These are phyloP conservation scores for Synanthedon myopaeformis DNA, from an alignment of 2,888 invertebrate genomes.

Conservation along the genomic window DNA sequence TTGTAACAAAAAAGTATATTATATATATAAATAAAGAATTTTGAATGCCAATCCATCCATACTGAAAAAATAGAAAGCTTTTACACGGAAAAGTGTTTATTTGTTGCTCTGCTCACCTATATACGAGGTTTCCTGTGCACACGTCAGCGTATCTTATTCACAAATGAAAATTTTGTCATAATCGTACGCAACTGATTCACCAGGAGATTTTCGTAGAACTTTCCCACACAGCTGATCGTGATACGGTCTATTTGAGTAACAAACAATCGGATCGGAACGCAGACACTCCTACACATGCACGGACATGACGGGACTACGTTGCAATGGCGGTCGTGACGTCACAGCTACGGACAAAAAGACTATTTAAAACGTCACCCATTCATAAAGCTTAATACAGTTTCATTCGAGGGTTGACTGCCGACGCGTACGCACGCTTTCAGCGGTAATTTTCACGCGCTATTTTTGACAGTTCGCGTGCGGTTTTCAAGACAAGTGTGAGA, in stretches of 20 bases:
- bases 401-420: conserved; percentile 40
- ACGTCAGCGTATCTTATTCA: background rate
- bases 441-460: conserved; percentile 29
- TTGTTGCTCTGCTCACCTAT: no score
- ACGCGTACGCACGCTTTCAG: conserved; percentile 45
- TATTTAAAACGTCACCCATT: conserved; percentile 66
- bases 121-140: no score
- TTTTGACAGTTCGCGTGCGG: conserved; percentile 16
- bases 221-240: conserved; percentile 25
- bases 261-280: conserved; percentile 36
- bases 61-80: no score
- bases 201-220: conserved; percentile 15
- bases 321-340: conserved; percentile 25
- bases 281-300: conserved; percentile 28
- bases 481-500: conserved; percentile 32
- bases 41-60: no score
- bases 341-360: conserved; percentile 19
- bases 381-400: conserved; percentile 38
- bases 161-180: background rate
- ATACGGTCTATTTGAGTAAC: conserved; percentile 37
- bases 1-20: no score
- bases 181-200: conserved; percentile 10
- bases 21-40: no score
- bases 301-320: conserved; percentile 7
- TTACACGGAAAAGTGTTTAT: no score